A percentile compares a stretch with the other conserved stretches of the same genome.
Evolutionary conservation across 2,888 invertebrate genomes (phyloP).

Genomic region (Callosobruchus maculatus): DNA sequence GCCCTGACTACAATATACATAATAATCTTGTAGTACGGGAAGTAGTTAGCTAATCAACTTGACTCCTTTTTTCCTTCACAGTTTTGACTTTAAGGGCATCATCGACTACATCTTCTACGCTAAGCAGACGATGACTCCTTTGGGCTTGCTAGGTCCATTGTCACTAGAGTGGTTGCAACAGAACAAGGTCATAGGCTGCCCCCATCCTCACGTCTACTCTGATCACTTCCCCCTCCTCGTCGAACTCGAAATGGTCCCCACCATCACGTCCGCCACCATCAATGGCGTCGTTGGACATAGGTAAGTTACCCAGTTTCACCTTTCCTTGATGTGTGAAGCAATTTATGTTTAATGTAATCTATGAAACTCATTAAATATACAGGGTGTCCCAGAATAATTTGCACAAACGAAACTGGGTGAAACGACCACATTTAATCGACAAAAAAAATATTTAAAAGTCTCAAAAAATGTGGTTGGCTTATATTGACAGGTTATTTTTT

Average conservation of each 20-base stretch:
- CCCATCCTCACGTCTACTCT: conserved; percentile 96
- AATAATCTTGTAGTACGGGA: too few species aligned
- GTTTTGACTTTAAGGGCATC: conserved; percentile 98
- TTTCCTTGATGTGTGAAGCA: too few species aligned
- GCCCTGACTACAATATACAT: too few species aligned
- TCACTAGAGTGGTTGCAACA: conserved; percentile 91
- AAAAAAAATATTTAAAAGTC: too few species aligned
- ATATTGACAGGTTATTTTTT: too few species aligned
- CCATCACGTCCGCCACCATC: conserved; percentile 60
- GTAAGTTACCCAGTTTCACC: conserved; percentile 59
- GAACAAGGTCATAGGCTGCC: conserved; percentile 96
- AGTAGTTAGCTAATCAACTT: too few species aligned
- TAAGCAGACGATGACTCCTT: conserved; percentile 89
- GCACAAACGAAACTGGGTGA: too few species aligned
- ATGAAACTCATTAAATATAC: too few species aligned
- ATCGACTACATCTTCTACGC: conserved; percentile 99
- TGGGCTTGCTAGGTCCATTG: conserved; percentile 91
- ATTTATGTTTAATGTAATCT: too few species aligned
- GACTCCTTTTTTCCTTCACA: conserved; percentile 54
- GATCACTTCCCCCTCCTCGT: conserved; percentile 92
- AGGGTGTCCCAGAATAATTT: too few species aligned
- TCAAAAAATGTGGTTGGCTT: too few species aligned
- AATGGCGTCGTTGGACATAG: conserved; percentile 82
- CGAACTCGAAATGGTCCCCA: conserved; percentile 85
- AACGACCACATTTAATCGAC: too few species aligned